These are phyloP conservation scores for Subanguina moxae DNA, from an alignment of 1,140 invertebrate genomes.

Conservation along the genomic window DNA sequence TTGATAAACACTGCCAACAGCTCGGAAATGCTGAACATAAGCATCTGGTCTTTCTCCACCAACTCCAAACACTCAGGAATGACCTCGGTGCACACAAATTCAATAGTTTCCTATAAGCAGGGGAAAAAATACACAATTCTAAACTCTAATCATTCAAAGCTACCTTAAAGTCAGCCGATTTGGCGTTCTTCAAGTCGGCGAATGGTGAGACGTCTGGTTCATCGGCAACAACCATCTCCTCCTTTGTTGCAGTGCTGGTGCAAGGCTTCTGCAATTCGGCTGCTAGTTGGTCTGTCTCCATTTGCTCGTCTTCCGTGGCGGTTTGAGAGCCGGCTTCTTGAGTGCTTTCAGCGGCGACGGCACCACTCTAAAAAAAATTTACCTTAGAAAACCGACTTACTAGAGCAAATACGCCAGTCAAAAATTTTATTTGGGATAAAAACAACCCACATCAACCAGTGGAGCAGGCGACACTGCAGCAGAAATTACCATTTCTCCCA, in stretches of 20 bases:
- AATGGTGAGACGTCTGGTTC: neutral
- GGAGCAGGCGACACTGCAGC: too few species aligned
- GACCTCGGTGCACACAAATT: constrained; percentile 27
- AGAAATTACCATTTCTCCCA: too few species aligned
- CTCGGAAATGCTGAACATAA: constrained; percentile 25
- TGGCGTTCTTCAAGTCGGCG: neutral
- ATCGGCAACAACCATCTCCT: neutral
- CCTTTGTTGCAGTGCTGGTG: neutral
- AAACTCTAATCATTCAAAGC: too few species aligned
- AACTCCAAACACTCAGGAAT: constrained; percentile 19
- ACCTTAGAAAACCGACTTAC: too few species aligned
- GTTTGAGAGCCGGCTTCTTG: too few species aligned
- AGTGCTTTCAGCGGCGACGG: too few species aligned
- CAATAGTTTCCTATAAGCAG: constrained; percentile 16
- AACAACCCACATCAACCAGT: too few species aligned
- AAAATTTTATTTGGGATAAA: too few species aligned
- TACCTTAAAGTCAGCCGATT: neutral
- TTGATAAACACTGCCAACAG: constrained; percentile 27
- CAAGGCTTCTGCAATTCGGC: neutral
- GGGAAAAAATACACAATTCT: too few species aligned
- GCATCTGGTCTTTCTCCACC: constrained; percentile 12
- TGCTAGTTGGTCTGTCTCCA: constrained; percentile 1
- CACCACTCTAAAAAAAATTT: too few species aligned
- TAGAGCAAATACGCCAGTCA: too few species aligned
- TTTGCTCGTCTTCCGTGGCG: neutral